These are phyloP conservation scores for Norana najaformis DNA, from an alignment of 2,888 invertebrate genomes.

Conservation along the genomic window DNA sequence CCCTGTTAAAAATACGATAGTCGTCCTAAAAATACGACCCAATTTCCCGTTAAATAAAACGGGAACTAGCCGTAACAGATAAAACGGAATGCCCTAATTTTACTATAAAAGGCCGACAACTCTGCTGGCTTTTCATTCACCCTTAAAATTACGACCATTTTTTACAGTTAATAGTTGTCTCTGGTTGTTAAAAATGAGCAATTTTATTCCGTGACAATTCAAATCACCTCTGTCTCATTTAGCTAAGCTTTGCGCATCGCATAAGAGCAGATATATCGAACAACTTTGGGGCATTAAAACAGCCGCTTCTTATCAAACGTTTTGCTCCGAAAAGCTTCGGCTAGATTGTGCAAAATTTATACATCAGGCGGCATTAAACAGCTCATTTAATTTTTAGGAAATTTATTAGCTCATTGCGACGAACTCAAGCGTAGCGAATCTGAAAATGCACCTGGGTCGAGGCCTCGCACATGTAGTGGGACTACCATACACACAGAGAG, in stretches of 20 bases:
- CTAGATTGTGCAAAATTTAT: background rate
- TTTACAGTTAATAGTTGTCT: no score
- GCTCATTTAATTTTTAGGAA: background rate
- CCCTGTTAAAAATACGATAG: no score
- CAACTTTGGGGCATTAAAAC: background rate
- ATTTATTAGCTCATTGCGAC: no score
- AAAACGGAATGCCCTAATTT: no score
- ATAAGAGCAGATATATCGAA: background rate
- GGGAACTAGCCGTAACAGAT: no score
- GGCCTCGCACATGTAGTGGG: background rate
- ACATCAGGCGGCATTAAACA: background rate
- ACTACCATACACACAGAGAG: background rate
- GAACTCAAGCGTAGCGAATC: background rate
- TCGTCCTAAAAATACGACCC: no score
- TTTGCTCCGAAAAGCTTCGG: background rate
- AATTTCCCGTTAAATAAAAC: no score
- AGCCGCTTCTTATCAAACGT: background rate
- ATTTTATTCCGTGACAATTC: conserved; percentile 3
- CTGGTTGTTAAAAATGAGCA: background rate
- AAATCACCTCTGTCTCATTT: background rate
- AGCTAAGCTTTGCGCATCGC: background rate
- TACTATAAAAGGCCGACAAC: no score
- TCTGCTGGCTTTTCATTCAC: no score
- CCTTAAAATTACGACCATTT: no score
- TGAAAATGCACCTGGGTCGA: background rate